phyloP scores from a whole-genome alignment of 2,888 invertebrate genomes.

The Chrysodeixis includens region DNA sequence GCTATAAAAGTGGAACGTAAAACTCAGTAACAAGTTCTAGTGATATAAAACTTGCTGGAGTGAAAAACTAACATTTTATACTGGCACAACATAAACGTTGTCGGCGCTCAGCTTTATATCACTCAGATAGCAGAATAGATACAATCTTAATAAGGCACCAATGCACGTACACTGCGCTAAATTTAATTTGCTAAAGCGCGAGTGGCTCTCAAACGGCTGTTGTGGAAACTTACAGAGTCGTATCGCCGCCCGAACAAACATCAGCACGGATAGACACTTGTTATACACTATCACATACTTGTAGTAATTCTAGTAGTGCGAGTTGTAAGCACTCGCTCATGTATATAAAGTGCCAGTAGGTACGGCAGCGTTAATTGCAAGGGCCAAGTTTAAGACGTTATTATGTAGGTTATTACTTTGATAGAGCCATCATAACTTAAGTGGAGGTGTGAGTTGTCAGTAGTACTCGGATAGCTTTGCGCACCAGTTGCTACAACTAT shows the following conservation, averaged over 20 bases:
- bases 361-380: background rate
- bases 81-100: background rate
- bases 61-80: background rate
- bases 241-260: constrained; percentile 39
- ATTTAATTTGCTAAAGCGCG: constrained; percentile 72
- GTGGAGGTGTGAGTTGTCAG: background rate
- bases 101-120: constrained; percentile 7
- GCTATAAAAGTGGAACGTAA: background rate
- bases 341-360: background rate
- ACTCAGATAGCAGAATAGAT: constrained; percentile 22
- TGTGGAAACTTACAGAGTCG: constrained; percentile 45
- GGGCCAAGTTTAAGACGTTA: background rate
- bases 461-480: background rate
- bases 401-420: background rate
- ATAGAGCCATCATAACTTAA: background rate
- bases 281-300: constrained; percentile 20
- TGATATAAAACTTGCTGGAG: background rate
- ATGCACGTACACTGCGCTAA: constrained; percentile 65
- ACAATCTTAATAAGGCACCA: constrained; percentile 64
- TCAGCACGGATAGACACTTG: constrained; percentile 26
- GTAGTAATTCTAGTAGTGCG: constrained; percentile 24
- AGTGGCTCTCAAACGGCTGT: constrained; percentile 62
- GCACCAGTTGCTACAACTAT: background rate
- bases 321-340: constrained; percentile 1
- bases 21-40: background rate